phyloP scores from a whole-genome alignment of 1,140 invertebrate genomes.

The Vanessa atalanta region DNA sequence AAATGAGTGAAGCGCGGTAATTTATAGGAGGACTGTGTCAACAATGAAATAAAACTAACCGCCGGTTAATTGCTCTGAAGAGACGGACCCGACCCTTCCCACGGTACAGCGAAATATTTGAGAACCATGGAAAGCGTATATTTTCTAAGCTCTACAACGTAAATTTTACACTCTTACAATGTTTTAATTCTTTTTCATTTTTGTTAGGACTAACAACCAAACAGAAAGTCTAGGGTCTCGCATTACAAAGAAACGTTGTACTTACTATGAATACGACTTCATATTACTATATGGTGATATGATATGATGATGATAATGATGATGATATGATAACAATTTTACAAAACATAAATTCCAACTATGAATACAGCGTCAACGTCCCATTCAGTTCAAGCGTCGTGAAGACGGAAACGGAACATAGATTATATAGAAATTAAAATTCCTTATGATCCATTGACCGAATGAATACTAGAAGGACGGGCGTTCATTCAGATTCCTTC shows the following conservation, averaged over 20 bases:
- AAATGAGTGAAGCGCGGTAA: slow-evolving; percentile 31
- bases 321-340: too few species aligned
- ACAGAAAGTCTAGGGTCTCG: too few species aligned
- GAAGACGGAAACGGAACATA: slow-evolving; percentile 28
- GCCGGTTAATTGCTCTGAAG: slow-evolving; percentile 52
- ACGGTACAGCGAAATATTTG: slow-evolving; percentile 48
- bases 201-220: neutral
- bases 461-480: slow-evolving; percentile 37
- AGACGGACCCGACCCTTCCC: slow-evolving; percentile 42
- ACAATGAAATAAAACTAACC: slow-evolving; percentile 53
- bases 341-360: too few species aligned
- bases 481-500: slow-evolving; percentile 45
- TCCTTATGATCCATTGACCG: slow-evolving; percentile 40
- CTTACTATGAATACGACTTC: too few species aligned
- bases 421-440: slow-evolving; percentile 43
- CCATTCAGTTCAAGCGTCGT: neutral
- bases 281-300: too few species aligned
- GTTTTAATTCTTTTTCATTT: neutral
- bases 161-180: slow-evolving; percentile 2
- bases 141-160: slow-evolving; percentile 21
- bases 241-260: too few species aligned
- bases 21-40: slow-evolving; percentile 40
- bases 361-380: neutral
- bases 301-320: too few species aligned
- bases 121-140: slow-evolving; percentile 35